Evolutionary conservation across 1,140 invertebrate genomes (phyloP).

Genomic region (Argopecten irradians): DNA sequence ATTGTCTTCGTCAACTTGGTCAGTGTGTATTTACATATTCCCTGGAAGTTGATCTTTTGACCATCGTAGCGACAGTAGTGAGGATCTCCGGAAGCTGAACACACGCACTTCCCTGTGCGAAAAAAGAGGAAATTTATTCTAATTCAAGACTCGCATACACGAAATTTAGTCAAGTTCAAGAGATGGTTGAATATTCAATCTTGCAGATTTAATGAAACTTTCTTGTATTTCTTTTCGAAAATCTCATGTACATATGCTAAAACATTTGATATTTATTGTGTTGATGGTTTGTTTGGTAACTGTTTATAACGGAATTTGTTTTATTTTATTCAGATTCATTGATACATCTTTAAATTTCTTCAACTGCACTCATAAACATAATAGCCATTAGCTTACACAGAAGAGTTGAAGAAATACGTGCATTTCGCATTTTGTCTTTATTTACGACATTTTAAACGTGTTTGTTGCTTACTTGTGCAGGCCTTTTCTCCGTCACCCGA

Average conservation of each 20-base stretch:
- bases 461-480: constrained; percentile 39
- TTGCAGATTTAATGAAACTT: constrained; percentile 41
- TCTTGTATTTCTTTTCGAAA: constrained; percentile 33
- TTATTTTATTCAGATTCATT: neutral
- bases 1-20: constrained; percentile 66
- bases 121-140: neutral
- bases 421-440: neutral
- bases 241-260: constrained; percentile 23
- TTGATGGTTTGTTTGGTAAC: neutral
- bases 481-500: constrained; percentile 33
- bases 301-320: neutral
- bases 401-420: neutral
- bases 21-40: constrained; percentile 57
- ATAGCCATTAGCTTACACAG: neutral
- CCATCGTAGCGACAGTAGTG: constrained; percentile 95
- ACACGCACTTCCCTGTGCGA: constrained; percentile 82
- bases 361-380: neutral
- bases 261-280: neutral
- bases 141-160: neutral
- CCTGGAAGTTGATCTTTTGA: constrained; percentile 91
- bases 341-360: neutral
- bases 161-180: constrained; percentile 5
- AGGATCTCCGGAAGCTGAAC: constrained; percentile 93
- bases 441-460: neutral
- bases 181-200: constrained; percentile 24